Base-by-base conservation (phyloP, 2,113 vertebrate genomes). In the Calyptommatus sinebrachiatus region DNA sequence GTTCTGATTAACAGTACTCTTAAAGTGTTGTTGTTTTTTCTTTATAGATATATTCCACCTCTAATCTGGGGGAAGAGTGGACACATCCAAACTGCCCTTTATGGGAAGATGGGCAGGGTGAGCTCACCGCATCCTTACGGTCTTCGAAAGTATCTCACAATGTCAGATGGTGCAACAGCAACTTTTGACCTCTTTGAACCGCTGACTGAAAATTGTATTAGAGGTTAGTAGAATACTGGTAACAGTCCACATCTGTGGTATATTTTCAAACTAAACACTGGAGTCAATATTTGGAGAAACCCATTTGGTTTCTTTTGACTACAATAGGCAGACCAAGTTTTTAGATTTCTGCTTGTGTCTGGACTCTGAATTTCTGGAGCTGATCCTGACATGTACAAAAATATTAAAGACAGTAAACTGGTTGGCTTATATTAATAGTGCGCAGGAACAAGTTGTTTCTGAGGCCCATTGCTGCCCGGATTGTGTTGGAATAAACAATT, bases 111-210 rank as follows among this genome's bases (percentile, higher is more conserved):
- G 89, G 98, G 98, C 8, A 91, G 98, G 71, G 98, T 99, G 84
- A 97, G 96, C 84, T 97, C 97, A 0, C 98, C 98, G 0, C 96
- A 99, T 89, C 98, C 98, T 0, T 93, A 93, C 0, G 98, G 98
- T 76, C 94, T 96, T 68, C 96, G 98, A 81, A 99, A 98, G 94
- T 99, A 96, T 91, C 94, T 99, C 79, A 97, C 97, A 0, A 99
- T 99, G 97, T 92, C 96, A 1, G 98, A 99, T 21, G 98, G 98
- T 60, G 98, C 98, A 16, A 99, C 98, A 0, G 95, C 98, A 1
- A 99, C 98, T 26, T 99, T 99, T 79, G 98, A 99, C 94, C 97
- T 99, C 85, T 99, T 99, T 63, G 98, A 99, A 89, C 96, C 98
- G 0, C 69, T 94, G 88, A 94, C 95, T 1, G 97, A 99, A 85